Evolutionary conservation across 2,113 vertebrate species (phyloP).

Genomic region (Melanocharis versteri): DNA sequence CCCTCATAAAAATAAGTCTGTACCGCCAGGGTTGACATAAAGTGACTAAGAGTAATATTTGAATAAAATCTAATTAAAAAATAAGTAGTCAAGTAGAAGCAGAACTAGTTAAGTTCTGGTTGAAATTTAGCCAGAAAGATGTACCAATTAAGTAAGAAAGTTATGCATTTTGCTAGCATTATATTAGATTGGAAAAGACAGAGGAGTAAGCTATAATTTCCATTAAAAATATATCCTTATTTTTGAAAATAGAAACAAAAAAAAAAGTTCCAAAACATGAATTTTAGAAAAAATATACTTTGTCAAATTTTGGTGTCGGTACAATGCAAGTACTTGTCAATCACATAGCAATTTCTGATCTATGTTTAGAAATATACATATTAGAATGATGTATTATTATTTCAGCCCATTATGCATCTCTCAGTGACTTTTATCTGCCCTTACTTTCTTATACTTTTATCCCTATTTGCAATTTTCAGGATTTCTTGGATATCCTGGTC

Average conservation of each 20-base stretch:
- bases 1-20: not conserved
- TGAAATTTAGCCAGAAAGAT: not conserved
- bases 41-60: not conserved
- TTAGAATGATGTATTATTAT: not conserved
- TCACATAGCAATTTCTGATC: not conserved
- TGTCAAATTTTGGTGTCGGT: not conserved
- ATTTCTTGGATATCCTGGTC: not conserved
- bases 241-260: not conserved
- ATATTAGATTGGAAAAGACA: not conserved
- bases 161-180: not conserved
- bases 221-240: not conserved
- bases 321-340: not conserved
- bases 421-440: not conserved
- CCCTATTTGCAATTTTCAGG: not conserved
- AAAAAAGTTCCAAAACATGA: not conserved
- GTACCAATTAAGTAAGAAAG: not conserved
- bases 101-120: not conserved
- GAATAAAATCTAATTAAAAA: not conserved
- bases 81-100: not conserved
- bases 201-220: not conserved
- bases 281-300: not conserved
- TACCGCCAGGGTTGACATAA: not conserved
- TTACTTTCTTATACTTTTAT: not conserved
- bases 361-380: not conserved
- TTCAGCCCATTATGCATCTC: not conserved